Conservation (phyloP, 1,140 invertebrate genomes). For the Coenobita brevimanus region DNA sequence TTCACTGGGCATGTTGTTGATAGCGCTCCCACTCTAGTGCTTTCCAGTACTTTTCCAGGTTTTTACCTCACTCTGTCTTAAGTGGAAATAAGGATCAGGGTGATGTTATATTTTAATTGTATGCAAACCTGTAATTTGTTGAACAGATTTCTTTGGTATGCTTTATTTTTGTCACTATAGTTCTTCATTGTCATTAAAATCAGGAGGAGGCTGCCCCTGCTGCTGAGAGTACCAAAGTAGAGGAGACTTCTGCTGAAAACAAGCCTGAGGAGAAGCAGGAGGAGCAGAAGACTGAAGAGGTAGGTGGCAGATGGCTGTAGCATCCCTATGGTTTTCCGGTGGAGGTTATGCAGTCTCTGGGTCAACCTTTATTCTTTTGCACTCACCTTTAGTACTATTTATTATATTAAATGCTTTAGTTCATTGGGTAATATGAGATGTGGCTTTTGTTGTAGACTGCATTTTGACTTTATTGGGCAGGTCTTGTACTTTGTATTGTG, state of each 20-base stretch:
- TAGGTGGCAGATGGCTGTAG: not conserved
- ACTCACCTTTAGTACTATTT: too few species aligned
- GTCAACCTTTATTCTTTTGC: slow-evolving; percentile 20
- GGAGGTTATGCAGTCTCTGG: slow-evolving; percentile 19
- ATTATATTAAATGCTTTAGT: slow-evolving; percentile 31
- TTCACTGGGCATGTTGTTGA: too few species aligned
- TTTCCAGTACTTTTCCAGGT: too few species aligned
- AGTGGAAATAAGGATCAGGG: too few species aligned
- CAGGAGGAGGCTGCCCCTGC: slow-evolving; percentile 51
- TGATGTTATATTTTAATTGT: too few species aligned
- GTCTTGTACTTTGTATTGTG: slow-evolving; percentile 44
- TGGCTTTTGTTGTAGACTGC: slow-evolving; percentile 54
- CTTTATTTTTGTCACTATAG: too few species aligned
- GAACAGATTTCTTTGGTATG: too few species aligned
- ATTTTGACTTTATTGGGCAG: slow-evolving; percentile 49
- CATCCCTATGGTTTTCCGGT: not conserved
- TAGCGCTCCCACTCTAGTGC: too few species aligned
- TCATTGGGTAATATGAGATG: slow-evolving; percentile 38
- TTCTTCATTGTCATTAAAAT: not conserved
- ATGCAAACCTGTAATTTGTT: too few species aligned
- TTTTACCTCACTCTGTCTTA: too few species aligned
- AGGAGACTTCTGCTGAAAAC: slow-evolving; percentile 30
- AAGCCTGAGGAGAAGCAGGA: slow-evolving; percentile 27
- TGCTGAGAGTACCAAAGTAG: slow-evolving; percentile 37
- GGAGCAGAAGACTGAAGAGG: slow-evolving; percentile 44